Percentiles rank a stretch among this genome's conserved stretches.
Evolutionary conservation across 1,140 invertebrate genomes (phyloP).

Genomic region (Bombus vancouverensis): DNA sequence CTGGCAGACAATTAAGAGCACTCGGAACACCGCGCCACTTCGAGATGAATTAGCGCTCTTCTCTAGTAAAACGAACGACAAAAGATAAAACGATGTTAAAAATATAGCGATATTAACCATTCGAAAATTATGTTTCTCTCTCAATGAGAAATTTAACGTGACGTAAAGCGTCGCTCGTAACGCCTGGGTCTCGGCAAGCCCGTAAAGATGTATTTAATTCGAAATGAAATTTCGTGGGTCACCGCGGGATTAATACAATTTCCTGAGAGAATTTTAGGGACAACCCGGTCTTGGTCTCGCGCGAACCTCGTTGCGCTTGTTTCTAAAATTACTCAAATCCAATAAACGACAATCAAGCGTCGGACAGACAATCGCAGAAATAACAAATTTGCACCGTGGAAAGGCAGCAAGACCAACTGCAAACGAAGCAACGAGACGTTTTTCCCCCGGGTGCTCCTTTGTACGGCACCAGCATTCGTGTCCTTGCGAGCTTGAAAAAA

Average conservation of each 20-base stretch:
- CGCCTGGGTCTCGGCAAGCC: not conserved
- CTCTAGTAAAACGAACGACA: not conserved
- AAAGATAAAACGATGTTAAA: not conserved
- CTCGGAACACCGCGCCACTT: not conserved
- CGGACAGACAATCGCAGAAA: not conserved
- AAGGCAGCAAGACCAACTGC: no score
- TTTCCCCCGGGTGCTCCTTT: not conserved
- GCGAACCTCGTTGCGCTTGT: not conserved
- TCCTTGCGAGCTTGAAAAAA: not conserved
- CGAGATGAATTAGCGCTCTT: not conserved
- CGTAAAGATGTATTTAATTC: slow-evolving; percentile 1
- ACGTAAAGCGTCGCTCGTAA: no score
- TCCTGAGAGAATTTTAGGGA: not conserved
- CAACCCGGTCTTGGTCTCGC: not conserved
- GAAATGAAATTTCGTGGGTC: slow-evolving; percentile 17
- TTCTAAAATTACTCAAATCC: not conserved
- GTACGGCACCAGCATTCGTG: not conserved
- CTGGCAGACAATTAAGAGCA: not conserved
- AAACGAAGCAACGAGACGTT: not conserved
- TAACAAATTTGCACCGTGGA: not conserved
- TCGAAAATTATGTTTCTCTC: slow-evolving; percentile 3
- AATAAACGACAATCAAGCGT: slow-evolving; percentile 2
- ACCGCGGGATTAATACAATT: slow-evolving; percentile 1
- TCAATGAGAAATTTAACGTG: no score
- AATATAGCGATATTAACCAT: not conserved